Base-by-base conservation (phyloP, 2,113 vertebrate species). In the Terrapene triunguis region DNA sequence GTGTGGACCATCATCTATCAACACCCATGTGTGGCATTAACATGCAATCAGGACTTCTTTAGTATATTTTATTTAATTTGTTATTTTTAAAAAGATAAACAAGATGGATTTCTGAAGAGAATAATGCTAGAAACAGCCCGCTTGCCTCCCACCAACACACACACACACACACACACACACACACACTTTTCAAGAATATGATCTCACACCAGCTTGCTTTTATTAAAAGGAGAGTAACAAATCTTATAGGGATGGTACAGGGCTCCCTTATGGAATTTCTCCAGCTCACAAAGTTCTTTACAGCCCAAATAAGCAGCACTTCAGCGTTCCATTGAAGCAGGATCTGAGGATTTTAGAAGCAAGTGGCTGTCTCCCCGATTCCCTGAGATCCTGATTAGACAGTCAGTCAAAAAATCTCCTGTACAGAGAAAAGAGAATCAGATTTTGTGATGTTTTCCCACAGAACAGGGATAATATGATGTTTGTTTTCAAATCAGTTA, bases 251-350 rank as follows among this genome's bases (percentile, higher is more conserved):
- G 21, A 7, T 2, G 53, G 8, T 8, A 54, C 21, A 6, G 82
- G 21, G 65, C 79, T 17, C 53, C 8, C 24, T 47, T 86, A 57
- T 29, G 5, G 57, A 42, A 95, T 96, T 89, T 32, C 17, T 76
- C 2, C 47, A 22, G 4, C 44, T 55, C 47, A 76, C 44, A 51
- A 94, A 48, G 51, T 32, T 62, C 87, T 87, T 76, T 50, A 51
- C 29, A 84, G 10, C 38, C 14, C 24, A 87, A 69, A 51, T 10
- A 1, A 44, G 35, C 80, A 42, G 6, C 2, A 0, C 5, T 1
- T 16, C 53, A 84, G 17, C 19, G 8, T 32, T 92, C 74, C 79
- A 27, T 32, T 62, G 25, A 25, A 91, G 82, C 74, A 91, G 72
- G 62, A 89, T 82, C 38, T 0, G 0, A 2, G 57, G 25, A 19